Evolutionary conservation across 2,797 vertebrate species (phyloP), one percentile per base, ranked within the genome.

Genomic region (Momotus momota): DNA sequence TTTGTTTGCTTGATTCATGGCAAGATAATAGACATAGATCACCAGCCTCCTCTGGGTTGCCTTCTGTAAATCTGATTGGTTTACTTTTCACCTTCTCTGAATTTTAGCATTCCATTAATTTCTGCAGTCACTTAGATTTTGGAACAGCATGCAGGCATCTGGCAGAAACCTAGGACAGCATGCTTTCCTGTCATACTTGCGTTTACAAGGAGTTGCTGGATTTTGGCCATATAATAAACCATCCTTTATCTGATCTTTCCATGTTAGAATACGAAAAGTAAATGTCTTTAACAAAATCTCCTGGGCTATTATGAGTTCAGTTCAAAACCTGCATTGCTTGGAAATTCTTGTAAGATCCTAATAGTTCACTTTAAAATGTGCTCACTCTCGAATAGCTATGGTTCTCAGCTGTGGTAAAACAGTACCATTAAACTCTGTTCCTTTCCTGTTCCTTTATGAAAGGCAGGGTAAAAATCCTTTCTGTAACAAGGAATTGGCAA

Each of bases 61-160:
- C 27, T 93, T 60, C 58, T 86, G 45, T 91, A 90, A 88, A 96
- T 88, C 40, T 91, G 75, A 55, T 21, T 43, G 48, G 57, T 91
- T 93, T 91, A 66, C 71, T 96, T 95, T 91, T 73, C 20, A 92
- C 9, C 29, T 87, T 62, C 41, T 75, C 48, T 90, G 23, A 46
- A 78, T 90, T 93, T 95, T 83, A 90, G 75, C 33, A 79, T 77
- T 71, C 45, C 48, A n/a, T 85, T 95, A 88, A 87, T 91, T 85
- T 90, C 65, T 90, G 35, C 48, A 88, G 40, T 75, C 77, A 75
- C 54, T 93, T 91, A 77, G n/a, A 45, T 78, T 93, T 75, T 83
- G 77, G 85, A 94, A 90, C 15, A 86, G 72, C 20, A 26, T 72
- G 21, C 16, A 43, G n/a, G 40, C 52, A 79, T 55, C 60, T 93